Conservation (phyloP, 2,113 vertebrate species). For the Hydrolagus affinis region DNA sequence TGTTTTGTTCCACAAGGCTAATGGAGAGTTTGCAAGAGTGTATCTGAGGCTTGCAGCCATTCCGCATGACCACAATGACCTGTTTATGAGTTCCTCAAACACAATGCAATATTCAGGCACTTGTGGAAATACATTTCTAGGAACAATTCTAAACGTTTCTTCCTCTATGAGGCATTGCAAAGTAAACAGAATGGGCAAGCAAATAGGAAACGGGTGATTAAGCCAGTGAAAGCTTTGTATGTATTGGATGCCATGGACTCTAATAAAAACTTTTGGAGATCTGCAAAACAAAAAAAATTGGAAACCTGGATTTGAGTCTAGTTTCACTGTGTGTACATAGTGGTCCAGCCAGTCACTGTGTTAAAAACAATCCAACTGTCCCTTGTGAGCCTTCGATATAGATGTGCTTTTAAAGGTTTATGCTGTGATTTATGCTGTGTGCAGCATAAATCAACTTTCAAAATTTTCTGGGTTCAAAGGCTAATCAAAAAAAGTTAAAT, state of each 20-base stretch:
- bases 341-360: no score
- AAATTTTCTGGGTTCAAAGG: no score
- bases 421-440: no score
- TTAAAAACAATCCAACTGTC: no score
- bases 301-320: background rate
- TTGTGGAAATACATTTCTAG: background rate
- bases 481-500: no score
- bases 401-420: no score
- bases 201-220: background rate
- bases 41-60: background rate
- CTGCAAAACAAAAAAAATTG: slow-evolving; percentile 4
- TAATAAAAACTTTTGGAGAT: background rate
- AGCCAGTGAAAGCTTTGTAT: background rate
- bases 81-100: background rate
- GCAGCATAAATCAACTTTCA: no score
- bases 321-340: background rate
- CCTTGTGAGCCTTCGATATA: no score
- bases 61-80: background rate
- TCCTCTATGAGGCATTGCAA: background rate
- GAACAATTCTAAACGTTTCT: background rate
- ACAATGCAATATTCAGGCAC: background rate
- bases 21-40: background rate
- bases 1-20: background rate
- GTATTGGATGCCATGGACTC: background rate
- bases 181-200: background rate